Percentiles rank a stretch among this genome's conserved stretches.
Evolutionary conservation across 2,797 vertebrate species (phyloP).

Genomic region (Spea hammondii): DNA sequence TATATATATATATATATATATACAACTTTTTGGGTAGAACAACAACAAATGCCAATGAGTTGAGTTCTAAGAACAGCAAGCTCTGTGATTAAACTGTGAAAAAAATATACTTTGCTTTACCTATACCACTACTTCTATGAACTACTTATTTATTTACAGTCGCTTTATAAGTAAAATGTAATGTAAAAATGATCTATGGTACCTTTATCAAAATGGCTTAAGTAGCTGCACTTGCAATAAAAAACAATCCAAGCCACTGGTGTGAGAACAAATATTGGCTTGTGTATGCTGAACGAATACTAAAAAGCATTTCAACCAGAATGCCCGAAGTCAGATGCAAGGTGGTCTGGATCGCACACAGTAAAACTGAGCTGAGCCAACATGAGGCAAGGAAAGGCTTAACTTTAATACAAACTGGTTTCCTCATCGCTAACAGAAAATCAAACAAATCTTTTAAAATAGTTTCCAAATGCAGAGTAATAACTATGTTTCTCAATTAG

Average conservation of each 20-base stretch:
- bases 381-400: constrained; percentile 21
- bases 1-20: too few species aligned
- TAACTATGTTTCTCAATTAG: constrained; percentile 18
- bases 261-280: constrained; percentile 20
- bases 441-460: constrained; percentile 37
- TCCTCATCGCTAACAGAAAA: constrained; percentile 29
- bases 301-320: constrained; percentile 32
- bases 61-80: too few species aligned
- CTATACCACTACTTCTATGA: too few species aligned
- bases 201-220: too few species aligned
- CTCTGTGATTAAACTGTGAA: too few species aligned
- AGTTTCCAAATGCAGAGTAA: constrained; percentile 31
- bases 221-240: background rate
- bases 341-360: constrained; percentile 48
- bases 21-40: too few species aligned
- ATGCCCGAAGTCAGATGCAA: constrained; percentile 44
- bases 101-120: too few species aligned
- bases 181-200: too few species aligned
- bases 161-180: too few species aligned
- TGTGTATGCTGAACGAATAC: constrained; percentile 14
- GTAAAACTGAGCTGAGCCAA: constrained; percentile 40
- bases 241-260: background rate
- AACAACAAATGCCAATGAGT: too few species aligned
- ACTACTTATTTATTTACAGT: too few species aligned
- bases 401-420: constrained; percentile 39